Evolutionary conservation across 2,797 vertebrate species (phyloP), one percentile per base, ranked within the genome.

Genomic region (Poecilia velifera): DNA sequence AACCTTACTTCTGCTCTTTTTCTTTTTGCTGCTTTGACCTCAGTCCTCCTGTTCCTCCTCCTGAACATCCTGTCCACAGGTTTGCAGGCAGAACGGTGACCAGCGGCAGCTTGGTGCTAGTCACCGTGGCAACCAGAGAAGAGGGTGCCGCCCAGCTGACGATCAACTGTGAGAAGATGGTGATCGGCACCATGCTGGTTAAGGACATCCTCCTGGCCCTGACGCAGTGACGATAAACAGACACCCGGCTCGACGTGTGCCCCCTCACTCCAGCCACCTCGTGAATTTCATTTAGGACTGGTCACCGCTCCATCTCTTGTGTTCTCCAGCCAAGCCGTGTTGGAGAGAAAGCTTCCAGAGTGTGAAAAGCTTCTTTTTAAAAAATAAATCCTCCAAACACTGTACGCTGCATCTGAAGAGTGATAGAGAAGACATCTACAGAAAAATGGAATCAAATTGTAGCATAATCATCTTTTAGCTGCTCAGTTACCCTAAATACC

Each of bases 91-190:
- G 97, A 93, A 99, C 98, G 0, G 94, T 98, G 86, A 97, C 96
- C 81, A 97, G 97, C 0, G 93, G 97, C 79, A 98, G 98, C 88
- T 92, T 99, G 78, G 97, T 99, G 88, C 94, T 99, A 84, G 96
- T 98, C 85, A 98, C 97, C 3, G 95, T 99, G 93, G 96, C 95
- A 4, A 93, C 86, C 79, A 95, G 91, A 88, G 95, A 97, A 14
- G 94, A 95, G 0, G 88, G 94, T 0, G 74, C 76, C 0, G 97
- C 96, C 53, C 97, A 97, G 92, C 95, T 99, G 88, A 98, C 94
- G 0, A 94, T 99, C 90, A 99, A 99, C 95, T 99, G 98, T 0
- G 98, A 99, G 95, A 99, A 99, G 91, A 99, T 99, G 98, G 94
- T 99, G 89, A 98, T 99, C 0, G 97, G 97, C 78, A 98, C 98